Conservation (phyloP, 2,888 invertebrate species). For the Pinctada fucata region DNA sequence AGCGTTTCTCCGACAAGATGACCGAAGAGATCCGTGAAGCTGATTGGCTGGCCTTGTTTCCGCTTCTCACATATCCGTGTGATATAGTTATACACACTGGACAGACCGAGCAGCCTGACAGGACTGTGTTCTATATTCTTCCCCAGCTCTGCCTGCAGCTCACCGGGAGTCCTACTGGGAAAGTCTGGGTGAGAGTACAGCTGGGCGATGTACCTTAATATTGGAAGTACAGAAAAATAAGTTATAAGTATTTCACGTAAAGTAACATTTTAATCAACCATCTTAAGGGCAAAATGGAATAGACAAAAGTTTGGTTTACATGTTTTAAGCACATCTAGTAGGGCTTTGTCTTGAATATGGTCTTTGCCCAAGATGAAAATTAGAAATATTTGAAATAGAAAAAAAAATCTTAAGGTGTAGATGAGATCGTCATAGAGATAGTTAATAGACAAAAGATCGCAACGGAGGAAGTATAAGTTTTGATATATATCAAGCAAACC, state of each 20-base stretch:
- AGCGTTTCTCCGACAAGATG: conserved; percentile 78
- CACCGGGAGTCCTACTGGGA: conserved; percentile 72
- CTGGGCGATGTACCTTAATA: conserved; percentile 76
- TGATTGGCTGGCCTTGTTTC: conserved; percentile 77
- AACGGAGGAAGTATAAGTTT: no score
- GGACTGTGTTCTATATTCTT: conserved; percentile 73
- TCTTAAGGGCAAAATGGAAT: no score
- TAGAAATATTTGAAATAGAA: no score
- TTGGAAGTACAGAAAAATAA: not conserved
- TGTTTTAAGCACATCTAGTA: no score
- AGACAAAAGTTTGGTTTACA: no score
- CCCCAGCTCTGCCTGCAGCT: conserved; percentile 73
- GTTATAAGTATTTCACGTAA: not conserved
- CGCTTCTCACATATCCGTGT: conserved; percentile 72
- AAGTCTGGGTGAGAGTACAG: conserved; percentile 77
- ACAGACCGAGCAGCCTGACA: conserved; percentile 71
- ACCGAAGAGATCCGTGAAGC: conserved; percentile 78
- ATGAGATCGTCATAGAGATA: no score
- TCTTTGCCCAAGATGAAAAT: no score
- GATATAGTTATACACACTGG: conserved; percentile 69
- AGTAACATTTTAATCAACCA: not conserved
- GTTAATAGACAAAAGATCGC: no score
- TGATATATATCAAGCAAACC: no score
- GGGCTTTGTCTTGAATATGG: no score
- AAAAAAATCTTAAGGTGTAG: no score